phyloP scores from a whole-genome alignment of 2,113 vertebrate species.

The Dissostichus mawsoni region DNA sequence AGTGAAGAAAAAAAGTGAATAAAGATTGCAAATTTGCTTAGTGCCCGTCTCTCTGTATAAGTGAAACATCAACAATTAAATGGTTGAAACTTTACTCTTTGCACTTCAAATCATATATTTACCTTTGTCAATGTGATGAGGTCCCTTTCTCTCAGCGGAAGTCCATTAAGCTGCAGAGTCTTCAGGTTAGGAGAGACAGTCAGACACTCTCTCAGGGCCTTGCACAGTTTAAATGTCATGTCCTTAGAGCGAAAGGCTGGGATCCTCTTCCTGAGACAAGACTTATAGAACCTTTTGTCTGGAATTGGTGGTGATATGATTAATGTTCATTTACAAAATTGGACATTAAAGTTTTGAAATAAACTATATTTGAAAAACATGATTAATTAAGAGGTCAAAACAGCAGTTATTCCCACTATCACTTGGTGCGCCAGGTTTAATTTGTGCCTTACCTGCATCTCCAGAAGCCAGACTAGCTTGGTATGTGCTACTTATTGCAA shows the following conservation, averaged over 20 bases:
- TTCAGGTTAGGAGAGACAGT: constrained; percentile 85
- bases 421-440: not conserved
- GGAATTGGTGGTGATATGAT: constrained; percentile 23
- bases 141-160: constrained; percentile 91
- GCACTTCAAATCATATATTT: not conserved
- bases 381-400: not conserved
- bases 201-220: constrained; percentile 89
- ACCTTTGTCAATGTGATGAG: constrained; percentile 91
- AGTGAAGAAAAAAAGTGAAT: not conserved
- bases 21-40: not conserved
- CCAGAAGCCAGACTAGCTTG: constrained; percentile 81
- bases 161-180: constrained; percentile 90
- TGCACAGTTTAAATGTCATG: constrained; percentile 91
- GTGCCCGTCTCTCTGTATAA: not conserved
- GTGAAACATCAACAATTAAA: not conserved
- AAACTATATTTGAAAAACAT: not conserved
- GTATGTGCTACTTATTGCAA: constrained; percentile 89
- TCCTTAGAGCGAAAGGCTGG: constrained; percentile 90
- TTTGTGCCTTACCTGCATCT: constrained; percentile 84
- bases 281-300: constrained; percentile 81
- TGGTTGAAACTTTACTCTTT: not conserved
- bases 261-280: constrained; percentile 83
- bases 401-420: not conserved
- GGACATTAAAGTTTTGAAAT: not conserved
- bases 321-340: not conserved